Evolutionary conservation across 1,140 invertebrate species (phyloP), one percentile per base, ranked within the genome.

Genomic region (Pogonomyrmex barbatus): DNA sequence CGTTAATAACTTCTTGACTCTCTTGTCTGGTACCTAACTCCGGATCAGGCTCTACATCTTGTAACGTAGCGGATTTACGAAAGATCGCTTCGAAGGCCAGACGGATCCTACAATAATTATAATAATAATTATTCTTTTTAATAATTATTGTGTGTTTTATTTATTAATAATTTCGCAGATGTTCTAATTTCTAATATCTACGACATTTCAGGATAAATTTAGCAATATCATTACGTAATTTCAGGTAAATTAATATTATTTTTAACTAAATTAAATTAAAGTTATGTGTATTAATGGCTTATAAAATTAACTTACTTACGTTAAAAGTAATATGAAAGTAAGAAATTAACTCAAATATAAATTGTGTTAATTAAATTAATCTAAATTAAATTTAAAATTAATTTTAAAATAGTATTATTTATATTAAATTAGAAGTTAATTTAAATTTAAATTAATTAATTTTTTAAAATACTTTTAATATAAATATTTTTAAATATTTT

Each of bases 1-100:
- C 87, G 63, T 93, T 89, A 8, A 94, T 90, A 33, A 89, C 91
- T 9, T 94, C 94, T 9, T 92, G 89, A 54, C 94, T 95, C 93
- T 0, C 71, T 12, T 95, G 89, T 82, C 94, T 91, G 50, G 90
- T 92, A n/a, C 93, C 96, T 5, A 96, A 91, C 87, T 96, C 96
- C 2, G 96, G 95, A 92, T 96, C 96, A 4, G 96, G 96, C 90
- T 97, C 97, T 0, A 98, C 97, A 93, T 98, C 98, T 91, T 98
- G 97, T 10, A 98, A 95, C 33, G 97, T 97, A 0, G 97, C 96
- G 0, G 98, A 97, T 90, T 98, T 98, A 88, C 97, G 97, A 91
- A 98, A 98, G 85, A 99, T 98, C 0, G 97, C 97, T 93, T 99
- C 98, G 93, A 99, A 98, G 0, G 98, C 98, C 50, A 97, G 95